These are phyloP conservation scores for Eupleurogrammus muticus DNA, from an alignment of 2,797 vertebrate genomes.

Conservation along the genomic window DNA sequence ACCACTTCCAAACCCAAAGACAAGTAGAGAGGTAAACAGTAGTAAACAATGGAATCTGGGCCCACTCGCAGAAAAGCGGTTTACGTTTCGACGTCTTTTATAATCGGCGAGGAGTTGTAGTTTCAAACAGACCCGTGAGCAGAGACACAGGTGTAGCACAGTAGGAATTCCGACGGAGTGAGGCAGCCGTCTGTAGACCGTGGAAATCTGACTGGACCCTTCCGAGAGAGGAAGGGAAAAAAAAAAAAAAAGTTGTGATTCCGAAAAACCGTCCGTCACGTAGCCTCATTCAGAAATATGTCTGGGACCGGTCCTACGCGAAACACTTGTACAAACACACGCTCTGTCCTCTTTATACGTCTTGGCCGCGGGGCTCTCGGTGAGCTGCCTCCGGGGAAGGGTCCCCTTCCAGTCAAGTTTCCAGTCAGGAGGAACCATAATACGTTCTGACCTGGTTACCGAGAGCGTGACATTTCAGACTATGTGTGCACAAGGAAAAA, in stretches of 20 bases:
- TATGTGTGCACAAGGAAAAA: slow-evolving; percentile 4
- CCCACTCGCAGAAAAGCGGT: slow-evolving; percentile 48
- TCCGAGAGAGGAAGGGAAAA: slow-evolving; percentile 37
- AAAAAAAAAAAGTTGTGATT: slow-evolving; percentile 59
- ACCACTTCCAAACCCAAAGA: slow-evolving; percentile 39
- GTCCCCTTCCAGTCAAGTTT: slow-evolving; percentile 68
- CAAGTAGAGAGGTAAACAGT: slow-evolving; percentile 29
- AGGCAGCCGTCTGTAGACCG: slow-evolving; percentile 65
- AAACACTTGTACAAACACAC: slow-evolving; percentile 82
- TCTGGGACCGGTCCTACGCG: slow-evolving; percentile 60
- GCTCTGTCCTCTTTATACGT: slow-evolving; percentile 66
- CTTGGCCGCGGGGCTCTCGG: slow-evolving; percentile 54
- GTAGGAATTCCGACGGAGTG: slow-evolving; percentile 70
- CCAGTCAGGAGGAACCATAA: slow-evolving; percentile 59
- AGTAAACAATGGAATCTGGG: slow-evolving; percentile 49
- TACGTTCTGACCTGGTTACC: slow-evolving; percentile 48
- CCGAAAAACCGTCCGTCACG: slow-evolving; percentile 67
- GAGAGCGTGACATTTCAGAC: slow-evolving; percentile 36
- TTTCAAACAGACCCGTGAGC: slow-evolving; percentile 46
- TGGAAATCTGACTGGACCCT: slow-evolving; percentile 49
- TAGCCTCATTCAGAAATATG: slow-evolving; percentile 80
- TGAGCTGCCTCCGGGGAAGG: slow-evolving; percentile 51
- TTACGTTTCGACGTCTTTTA: slow-evolving; percentile 59
- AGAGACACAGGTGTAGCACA: slow-evolving; percentile 43
- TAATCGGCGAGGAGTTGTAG: slow-evolving; percentile 50